Conservation (phyloP, 1,140 invertebrate genomes). For the Belonocnema kinseyi region DNA sequence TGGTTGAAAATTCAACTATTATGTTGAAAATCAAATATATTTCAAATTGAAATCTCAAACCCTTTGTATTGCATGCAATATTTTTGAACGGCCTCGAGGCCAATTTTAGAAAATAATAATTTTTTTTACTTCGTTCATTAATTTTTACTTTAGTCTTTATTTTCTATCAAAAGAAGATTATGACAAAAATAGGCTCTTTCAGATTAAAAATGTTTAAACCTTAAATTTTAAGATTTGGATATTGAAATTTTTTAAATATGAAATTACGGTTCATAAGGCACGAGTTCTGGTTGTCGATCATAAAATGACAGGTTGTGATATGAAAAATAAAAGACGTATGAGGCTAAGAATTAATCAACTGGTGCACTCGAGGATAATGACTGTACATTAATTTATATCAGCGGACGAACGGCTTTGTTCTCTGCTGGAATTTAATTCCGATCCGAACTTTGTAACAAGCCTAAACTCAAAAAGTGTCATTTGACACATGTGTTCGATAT, state of each 20-base stretch:
- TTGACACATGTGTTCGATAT: background rate
- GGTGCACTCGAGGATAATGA: background rate
- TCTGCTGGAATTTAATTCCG: background rate
- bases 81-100: no score
- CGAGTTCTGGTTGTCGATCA: background rate
- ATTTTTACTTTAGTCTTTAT: no score
- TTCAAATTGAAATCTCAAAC: no score
- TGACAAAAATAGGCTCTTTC: no score
- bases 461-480: background rate
- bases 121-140: no score
- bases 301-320: conserved; percentile 8
- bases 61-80: no score
- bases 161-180: no score
- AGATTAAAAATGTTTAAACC: no score
- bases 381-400: conserved; percentile 1
- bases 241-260: background rate
- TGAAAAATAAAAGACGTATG: conserved; percentile 1
- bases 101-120: no score
- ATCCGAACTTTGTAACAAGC: background rate
- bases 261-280: background rate
- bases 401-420: background rate
- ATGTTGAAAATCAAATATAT: no score
- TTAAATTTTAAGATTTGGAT: no score
- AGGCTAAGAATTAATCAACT: conserved; percentile 3
- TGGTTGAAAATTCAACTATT: no score